Conservation (phyloP, 2,888 invertebrate species). For the Ashinkailepas kermadecensis region DNA sequence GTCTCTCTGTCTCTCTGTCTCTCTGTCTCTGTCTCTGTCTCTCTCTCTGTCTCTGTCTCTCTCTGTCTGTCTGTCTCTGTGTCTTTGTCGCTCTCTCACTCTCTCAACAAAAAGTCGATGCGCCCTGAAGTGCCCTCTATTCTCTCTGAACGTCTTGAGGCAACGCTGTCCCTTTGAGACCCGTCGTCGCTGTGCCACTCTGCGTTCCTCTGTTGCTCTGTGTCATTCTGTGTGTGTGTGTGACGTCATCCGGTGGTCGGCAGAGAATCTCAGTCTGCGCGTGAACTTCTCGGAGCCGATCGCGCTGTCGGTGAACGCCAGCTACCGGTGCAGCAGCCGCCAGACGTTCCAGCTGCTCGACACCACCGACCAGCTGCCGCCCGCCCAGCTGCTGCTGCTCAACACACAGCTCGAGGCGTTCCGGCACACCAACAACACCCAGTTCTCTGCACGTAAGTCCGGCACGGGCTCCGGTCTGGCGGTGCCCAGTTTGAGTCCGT, state of each 20-base stretch:
- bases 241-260: not conserved
- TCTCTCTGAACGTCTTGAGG: too few relatives aligned
- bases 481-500: too few relatives aligned
- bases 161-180: too few relatives aligned
- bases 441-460: conserved; percentile 13
- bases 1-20: too few relatives aligned
- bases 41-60: too few relatives aligned
- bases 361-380: not conserved
- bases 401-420: conserved; percentile 8
- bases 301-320: not conserved
- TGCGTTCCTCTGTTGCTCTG: not conserved
- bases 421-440: conserved; percentile 9
- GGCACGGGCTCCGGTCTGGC: too few relatives aligned
- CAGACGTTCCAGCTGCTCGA: conserved; percentile 18
- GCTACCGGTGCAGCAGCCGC: conserved; percentile 15
- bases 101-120: too few relatives aligned
- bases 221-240: not conserved
- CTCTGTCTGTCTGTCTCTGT: too few relatives aligned
- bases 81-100: too few relatives aligned
- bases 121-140: too few relatives aligned
- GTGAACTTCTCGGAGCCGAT: conserved; percentile 23
- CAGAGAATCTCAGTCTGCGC: not conserved
- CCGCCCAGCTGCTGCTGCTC: conserved; percentile 11
- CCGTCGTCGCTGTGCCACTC: too few relatives aligned
- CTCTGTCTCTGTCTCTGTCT: too few relatives aligned